phyloP scores from a whole-genome alignment of 2,797 vertebrate genomes.

The Melanotaenia parkinsoni region DNA sequence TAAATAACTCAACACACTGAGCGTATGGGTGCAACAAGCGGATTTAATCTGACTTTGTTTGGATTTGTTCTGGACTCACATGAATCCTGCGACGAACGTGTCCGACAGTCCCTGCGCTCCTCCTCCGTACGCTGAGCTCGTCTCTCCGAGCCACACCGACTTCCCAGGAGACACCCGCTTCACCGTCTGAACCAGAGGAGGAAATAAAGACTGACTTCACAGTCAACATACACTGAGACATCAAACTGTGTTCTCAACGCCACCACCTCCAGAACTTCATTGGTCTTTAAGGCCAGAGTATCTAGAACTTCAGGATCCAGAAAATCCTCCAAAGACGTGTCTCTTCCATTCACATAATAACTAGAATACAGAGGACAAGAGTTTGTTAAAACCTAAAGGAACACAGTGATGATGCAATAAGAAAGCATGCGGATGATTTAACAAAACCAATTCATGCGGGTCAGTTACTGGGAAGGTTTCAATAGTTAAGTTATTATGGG shows the following conservation, averaged over 20 bases:
- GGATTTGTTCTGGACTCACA: constrained; percentile 82
- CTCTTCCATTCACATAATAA: constrained; percentile 92
- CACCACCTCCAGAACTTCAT: constrained; percentile 85
- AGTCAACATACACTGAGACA: not conserved
- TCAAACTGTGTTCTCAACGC: not conserved
- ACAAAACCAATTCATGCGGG: too few species aligned
- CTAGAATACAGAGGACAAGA: constrained; percentile 69
- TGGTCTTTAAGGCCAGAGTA: constrained; percentile 80
- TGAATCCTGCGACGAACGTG: constrained; percentile 91
- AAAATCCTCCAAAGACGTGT: constrained; percentile 89
- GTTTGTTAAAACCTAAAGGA: not conserved
- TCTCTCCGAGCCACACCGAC: constrained; percentile 94
- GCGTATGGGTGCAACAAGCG: too few species aligned
- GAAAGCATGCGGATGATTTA: not conserved
- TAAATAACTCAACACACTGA: not conserved
- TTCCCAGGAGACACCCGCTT: constrained; percentile 77
- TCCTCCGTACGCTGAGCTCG: constrained; percentile 93
- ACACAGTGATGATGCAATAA: not conserved
- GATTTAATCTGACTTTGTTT: not conserved
- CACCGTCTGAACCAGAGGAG: constrained; percentile 62
- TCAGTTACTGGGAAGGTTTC: too few species aligned
- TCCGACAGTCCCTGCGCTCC: constrained; percentile 89
- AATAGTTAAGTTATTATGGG: too few species aligned
- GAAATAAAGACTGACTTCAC: not conserved
- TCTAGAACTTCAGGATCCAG: constrained; percentile 89